phyloP scores from a whole-genome alignment of 2,797 vertebrate species.

The Champsocephalus esox region DNA sequence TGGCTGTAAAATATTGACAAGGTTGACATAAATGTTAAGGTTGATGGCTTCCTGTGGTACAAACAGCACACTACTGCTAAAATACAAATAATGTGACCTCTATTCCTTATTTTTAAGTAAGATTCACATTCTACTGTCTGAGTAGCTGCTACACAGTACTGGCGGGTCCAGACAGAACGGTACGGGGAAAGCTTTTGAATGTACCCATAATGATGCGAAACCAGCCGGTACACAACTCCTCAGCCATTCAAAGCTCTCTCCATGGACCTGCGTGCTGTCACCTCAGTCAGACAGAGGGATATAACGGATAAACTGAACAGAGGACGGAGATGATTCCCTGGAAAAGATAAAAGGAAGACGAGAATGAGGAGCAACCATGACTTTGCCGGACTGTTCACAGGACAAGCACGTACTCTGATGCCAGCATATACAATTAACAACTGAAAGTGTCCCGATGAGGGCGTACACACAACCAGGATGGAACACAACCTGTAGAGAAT shows the following conservation, averaged over 20 bases:
- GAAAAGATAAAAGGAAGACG: constrained; percentile 28
- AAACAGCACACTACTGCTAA: neutral
- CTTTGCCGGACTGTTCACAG: constrained; percentile 25
- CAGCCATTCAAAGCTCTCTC: constrained; percentile 72
- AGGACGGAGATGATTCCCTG: constrained; percentile 19
- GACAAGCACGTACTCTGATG: constrained; percentile 6
- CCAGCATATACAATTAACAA: constrained; percentile 24
- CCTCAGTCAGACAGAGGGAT: constrained; percentile 27
- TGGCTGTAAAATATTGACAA: neutral
- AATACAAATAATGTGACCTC: neutral
- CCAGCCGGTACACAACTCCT: constrained; percentile 77
- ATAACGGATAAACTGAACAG: neutral
- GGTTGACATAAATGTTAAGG: constrained; percentile 4
- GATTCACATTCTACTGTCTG: neutral
- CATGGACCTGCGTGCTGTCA: constrained; percentile 37
- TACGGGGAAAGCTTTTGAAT: constrained; percentile 18
- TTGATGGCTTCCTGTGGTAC: neutral
- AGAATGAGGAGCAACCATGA: constrained; percentile 17
- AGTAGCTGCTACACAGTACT: neutral
- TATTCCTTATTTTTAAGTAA: neutral
- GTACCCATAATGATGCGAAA: constrained; percentile 77
- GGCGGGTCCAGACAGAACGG: constrained; percentile 1
- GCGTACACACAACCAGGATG: neutral
- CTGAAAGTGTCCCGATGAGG: neutral
- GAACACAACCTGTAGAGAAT: constrained; percentile 51